Conservation (phyloP, 2,888 invertebrate genomes). For the Dicranocentrus wangi region DNA sequence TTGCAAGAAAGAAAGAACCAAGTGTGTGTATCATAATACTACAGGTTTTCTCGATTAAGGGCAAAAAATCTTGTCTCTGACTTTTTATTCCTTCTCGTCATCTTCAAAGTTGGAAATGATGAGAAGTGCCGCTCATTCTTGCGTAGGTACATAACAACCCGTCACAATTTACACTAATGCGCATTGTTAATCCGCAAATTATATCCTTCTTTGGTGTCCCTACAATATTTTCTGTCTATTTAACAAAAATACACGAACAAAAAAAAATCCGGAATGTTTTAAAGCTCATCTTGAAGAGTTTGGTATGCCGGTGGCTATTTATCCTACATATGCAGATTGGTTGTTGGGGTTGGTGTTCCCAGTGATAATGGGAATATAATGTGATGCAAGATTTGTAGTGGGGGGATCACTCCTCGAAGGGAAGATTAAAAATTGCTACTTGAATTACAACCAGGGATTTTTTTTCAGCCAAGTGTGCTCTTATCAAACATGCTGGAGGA, state of each 20-base stretch:
- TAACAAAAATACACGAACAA: no score
- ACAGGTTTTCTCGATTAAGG: constrained; percentile 52
- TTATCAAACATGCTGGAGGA: not conserved
- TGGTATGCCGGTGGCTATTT: not conserved
- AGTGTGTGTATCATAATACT: not conserved
- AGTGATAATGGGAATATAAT: constrained; percentile 18
- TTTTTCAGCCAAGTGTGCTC: not conserved
- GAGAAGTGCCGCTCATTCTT: not conserved
- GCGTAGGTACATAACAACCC: not conserved
- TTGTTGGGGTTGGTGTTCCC: not conserved
- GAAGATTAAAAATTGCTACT: constrained; percentile 8
- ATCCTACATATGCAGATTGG: not conserved
- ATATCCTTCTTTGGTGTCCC: no score
- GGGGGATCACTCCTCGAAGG: not conserved
- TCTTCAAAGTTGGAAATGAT: not conserved
- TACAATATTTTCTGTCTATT: no score
- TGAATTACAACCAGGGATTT: not conserved
- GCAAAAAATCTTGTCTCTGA: constrained; percentile 39
- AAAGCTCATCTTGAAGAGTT: not conserved
- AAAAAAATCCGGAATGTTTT: no score
- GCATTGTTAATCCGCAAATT: not conserved
- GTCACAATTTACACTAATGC: not conserved
- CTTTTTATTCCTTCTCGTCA: not conserved
- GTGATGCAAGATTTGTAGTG: constrained; percentile 2
- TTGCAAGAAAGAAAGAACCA: not conserved